phyloP scores from a whole-genome alignment of 1,140 invertebrate species.

The Drosophila ogumai region DNA sequence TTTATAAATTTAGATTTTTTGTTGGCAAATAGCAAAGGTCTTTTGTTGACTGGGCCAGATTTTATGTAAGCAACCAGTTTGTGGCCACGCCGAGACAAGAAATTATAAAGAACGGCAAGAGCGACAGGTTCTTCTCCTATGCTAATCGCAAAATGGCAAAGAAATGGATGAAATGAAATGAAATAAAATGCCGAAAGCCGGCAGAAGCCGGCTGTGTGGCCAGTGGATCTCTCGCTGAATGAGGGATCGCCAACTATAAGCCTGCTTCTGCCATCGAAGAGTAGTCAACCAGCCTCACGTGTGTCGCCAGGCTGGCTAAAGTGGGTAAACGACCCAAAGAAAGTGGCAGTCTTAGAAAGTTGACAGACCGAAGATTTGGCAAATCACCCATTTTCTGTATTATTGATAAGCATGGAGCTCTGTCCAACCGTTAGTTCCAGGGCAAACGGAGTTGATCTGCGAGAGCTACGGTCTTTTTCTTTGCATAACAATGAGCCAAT shows the following conservation, averaged over 20 bases:
- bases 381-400: conserved; percentile 26
- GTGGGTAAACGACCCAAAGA: conserved; percentile 57
- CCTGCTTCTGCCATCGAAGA: background rate
- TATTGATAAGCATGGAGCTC: conserved; percentile 29
- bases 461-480: conserved; percentile 6
- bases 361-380: conserved; percentile 22
- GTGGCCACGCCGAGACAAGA: conserved; percentile 28
- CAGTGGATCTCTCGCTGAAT: conserved; percentile 6
- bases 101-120: conserved; percentile 40
- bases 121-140: conserved; percentile 70
- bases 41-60: conserved; percentile 64
- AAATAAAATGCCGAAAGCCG: conserved; percentile 37
- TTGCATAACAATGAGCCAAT: conserved; percentile 33
- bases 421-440: conserved; percentile 38
- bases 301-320: conserved; percentile 45
- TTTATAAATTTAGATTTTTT: conserved; percentile 24
- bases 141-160: conserved; percentile 60
- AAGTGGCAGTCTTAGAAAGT: conserved; percentile 67
- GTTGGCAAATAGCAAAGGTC: conserved; percentile 45
- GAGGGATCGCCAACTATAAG: conserved; percentile 1
- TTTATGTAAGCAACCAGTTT: conserved; percentile 73
- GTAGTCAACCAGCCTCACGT: conserved; percentile 49
- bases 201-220: conserved; percentile 35
- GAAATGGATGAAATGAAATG: conserved; percentile 43
- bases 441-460: conserved; percentile 25